A percentile compares a stretch with the other conserved stretches of the same genome.
Conservation (phyloP, 2,113 vertebrate species). For the Hirundichthys speculiger region DNA sequence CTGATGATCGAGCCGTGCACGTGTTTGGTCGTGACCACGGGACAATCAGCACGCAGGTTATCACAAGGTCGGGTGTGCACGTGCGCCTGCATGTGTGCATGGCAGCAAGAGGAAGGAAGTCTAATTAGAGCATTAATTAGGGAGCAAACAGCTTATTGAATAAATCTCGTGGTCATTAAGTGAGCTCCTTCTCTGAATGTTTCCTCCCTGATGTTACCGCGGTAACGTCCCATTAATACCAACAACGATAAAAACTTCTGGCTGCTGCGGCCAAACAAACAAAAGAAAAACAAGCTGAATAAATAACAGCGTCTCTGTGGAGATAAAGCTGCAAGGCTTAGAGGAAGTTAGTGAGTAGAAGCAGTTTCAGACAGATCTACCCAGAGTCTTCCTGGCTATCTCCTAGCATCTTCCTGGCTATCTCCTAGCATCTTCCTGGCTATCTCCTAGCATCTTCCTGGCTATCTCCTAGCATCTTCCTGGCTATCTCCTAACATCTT, state of each 20-base stretch:
- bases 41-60: slow-evolving; percentile 86
- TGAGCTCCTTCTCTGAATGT: neutral
- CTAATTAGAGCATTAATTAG: slow-evolving; percentile 88
- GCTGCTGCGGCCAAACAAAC: neutral
- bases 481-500: too few species aligned
- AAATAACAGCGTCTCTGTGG: too few species aligned
- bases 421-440: too few species aligned
- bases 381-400: too few species aligned
- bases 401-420: too few species aligned
- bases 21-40: slow-evolving; percentile 58
- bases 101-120: slow-evolving; percentile 71
- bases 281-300: neutral
- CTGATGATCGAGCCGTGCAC: slow-evolving; percentile 82
- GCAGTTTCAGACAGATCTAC: too few species aligned
- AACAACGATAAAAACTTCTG: neutral
- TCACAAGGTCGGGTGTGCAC: slow-evolving; percentile 84
- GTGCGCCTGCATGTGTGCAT: slow-evolving; percentile 8
- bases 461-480: too few species aligned
- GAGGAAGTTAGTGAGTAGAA: too few species aligned
- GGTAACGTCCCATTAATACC: slow-evolving; percentile 3
- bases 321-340: too few species aligned
- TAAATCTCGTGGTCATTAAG: slow-evolving; percentile 86
- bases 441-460: too few species aligned
- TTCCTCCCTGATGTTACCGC: neutral
- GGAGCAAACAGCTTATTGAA: slow-evolving; percentile 85